phyloP scores from a whole-genome alignment of 2,888 invertebrate species.

The Heliconius charithonia region DNA sequence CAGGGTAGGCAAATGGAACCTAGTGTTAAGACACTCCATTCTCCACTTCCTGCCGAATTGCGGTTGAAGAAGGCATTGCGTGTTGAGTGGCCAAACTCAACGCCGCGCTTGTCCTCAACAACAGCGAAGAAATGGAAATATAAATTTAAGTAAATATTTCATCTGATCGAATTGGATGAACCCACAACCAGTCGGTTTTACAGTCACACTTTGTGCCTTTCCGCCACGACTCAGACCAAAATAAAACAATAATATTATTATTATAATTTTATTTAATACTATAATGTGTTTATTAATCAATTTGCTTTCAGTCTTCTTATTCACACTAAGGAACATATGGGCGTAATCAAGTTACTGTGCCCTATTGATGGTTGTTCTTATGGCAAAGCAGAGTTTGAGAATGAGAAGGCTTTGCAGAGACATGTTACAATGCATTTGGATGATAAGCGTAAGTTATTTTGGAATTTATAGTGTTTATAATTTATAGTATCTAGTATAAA shows the following conservation, averaged over 20 bases:
- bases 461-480: background rate
- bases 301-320: slow-evolving; percentile 59
- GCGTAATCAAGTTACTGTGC: slow-evolving; percentile 53
- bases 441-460: slow-evolving; percentile 59
- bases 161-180: too few species aligned
- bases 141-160: too few species aligned
- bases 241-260: background rate
- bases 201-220: too few species aligned
- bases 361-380: slow-evolving; percentile 58
- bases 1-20: too few species aligned
- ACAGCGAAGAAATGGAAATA: too few species aligned
- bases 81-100: too few species aligned
- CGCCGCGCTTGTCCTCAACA: too few species aligned
- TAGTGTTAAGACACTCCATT: too few species aligned
- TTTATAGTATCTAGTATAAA: background rate
- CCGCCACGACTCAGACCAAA: background rate
- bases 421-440: slow-evolving; percentile 66
- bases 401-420: slow-evolving; percentile 53
- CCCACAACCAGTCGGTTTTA: too few species aligned
- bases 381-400: slow-evolving; percentile 57
- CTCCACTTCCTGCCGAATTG: too few species aligned
- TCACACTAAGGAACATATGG: slow-evolving; percentile 63
- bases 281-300: slow-evolving; percentile 11
- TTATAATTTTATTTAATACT: background rate
- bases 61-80: too few species aligned